Base-by-base conservation (phyloP, 2,888 invertebrate genomes). In the Crocallis elinguaria region DNA sequence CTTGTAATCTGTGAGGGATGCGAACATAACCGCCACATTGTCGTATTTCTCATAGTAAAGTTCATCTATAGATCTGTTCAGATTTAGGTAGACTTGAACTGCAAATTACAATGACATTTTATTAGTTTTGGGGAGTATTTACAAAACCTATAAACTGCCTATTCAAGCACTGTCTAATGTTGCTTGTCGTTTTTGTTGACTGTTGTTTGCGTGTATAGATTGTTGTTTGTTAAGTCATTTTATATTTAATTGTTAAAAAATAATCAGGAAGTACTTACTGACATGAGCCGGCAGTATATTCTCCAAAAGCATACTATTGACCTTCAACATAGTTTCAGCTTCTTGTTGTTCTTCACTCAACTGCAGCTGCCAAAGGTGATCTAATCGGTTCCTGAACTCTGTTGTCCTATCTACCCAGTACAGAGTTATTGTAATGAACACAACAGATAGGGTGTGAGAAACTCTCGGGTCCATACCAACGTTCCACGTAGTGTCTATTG, bases 251-350 rank as follows among this genome's bases (percentile, higher is more conserved):
- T n/a, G n/a, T 27, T 27, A n/a, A 2, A 5, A n/a, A n/a, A n/a
- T n/a, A 29, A 11, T 29, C 29, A 14, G 14, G 2, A 23, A 35
- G 8, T 54, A 74, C 93, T 76, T 81, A 96, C 96, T 98, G 61
- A 99, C 98, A 83, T 98, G 98, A 13, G 94, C 94, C 0, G 99
- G 99, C 29, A 99, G 90, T 73, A 99, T 98, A 79, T 99, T 99
- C 73, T 97, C 95, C 29, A 99, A 92, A 27, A 99, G 91, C 84
- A 97, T 94, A 71, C 95, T 96, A 82, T 98, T 98, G 0, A 98
- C 95, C 67, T 95, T 95, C 61, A 97, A 94, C 79, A 96, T 96
- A n/a, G 95, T 94, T 66, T 95, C 94, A 0, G 97, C 97, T 81
- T 98, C 96, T 62, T 95, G 94, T 81, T 97, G 96, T 75, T 98